These are phyloP conservation scores for Drosophila orena DNA, from an alignment of 1,140 invertebrate genomes.

Conservation along the genomic window DNA sequence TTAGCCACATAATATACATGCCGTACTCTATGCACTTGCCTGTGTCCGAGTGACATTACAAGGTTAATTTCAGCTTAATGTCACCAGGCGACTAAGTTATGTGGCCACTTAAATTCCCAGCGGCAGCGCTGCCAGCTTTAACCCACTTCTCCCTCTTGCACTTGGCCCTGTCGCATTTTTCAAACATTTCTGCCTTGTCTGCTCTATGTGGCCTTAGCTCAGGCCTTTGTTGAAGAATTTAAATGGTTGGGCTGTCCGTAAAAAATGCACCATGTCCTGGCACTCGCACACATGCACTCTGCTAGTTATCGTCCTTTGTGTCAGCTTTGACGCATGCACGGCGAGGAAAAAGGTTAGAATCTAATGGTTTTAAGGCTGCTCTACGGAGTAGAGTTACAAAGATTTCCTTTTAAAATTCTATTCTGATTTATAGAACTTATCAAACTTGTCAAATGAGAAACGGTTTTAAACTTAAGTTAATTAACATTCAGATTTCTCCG, in stretches of 20 bases:
- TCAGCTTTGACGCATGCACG: neutral
- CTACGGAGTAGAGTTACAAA: too few relatives aligned
- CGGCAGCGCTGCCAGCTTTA: slow-evolving; percentile 34
- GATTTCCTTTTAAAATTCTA: too few relatives aligned
- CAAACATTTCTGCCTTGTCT: slow-evolving; percentile 57
- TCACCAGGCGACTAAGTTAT: slow-evolving; percentile 57
- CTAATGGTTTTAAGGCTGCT: too few relatives aligned
- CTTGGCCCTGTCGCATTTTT: slow-evolving; percentile 56
- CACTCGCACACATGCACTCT: neutral
- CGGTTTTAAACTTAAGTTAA: too few relatives aligned
- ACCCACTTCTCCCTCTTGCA: slow-evolving; percentile 13
- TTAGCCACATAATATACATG: neutral
- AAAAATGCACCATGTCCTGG: slow-evolving; percentile 38
- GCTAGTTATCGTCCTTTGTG: slow-evolving; percentile 14
- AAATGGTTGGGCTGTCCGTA: slow-evolving; percentile 48
- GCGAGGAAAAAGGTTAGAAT: neutral
- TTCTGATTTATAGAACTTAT: too few relatives aligned
- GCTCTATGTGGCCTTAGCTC: slow-evolving; percentile 12
- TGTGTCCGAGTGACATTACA: slow-evolving; percentile 59
- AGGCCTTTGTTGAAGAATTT: slow-evolving; percentile 54
- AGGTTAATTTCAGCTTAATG: slow-evolving; percentile 74
- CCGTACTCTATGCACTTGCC: slow-evolving; percentile 20
- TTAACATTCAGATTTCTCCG: neutral
- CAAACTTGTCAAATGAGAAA: too few relatives aligned
- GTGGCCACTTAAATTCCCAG: slow-evolving; percentile 62